Evolutionary conservation across 2,888 invertebrate species (phyloP).

Genomic region (Theretra japonica): DNA sequence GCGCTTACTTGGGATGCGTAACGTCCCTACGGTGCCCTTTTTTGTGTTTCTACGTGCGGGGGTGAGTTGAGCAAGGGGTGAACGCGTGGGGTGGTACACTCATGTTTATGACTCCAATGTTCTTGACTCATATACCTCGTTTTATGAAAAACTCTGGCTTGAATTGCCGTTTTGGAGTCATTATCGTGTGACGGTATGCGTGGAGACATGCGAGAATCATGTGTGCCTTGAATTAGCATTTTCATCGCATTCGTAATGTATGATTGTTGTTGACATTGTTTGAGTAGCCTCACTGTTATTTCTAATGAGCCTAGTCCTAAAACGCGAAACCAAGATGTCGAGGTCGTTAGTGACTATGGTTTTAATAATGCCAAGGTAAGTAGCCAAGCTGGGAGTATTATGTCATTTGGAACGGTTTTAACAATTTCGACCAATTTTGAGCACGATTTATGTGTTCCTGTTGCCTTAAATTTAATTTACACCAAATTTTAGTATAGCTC

Average conservation of each 20-base stretch:
- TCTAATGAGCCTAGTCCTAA: too few relatives aligned
- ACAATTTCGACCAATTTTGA: too few relatives aligned
- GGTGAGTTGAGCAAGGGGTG: conserved; percentile 84
- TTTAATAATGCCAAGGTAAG: too few relatives aligned
- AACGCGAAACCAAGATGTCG: too few relatives aligned
- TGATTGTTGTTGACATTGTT: conserved; percentile 48
- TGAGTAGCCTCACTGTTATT: conserved; percentile 35
- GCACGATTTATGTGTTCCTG: neutral
- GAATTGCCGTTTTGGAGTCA: conserved; percentile 73
- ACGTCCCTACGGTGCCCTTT: conserved; percentile 81
- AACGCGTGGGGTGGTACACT: conserved; percentile 72
- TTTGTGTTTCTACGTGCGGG: conserved; percentile 81
- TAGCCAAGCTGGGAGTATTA: too few relatives aligned
- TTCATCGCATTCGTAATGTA: conserved; percentile 46
- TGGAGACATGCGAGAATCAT: conserved; percentile 49
- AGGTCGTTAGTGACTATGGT: too few relatives aligned
- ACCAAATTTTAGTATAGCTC: neutral
- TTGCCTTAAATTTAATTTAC: neutral
- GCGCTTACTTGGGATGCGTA: conserved; percentile 82
- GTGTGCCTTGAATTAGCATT: conserved; percentile 58
- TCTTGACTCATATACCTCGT: conserved; percentile 81
- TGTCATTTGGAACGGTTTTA: too few relatives aligned
- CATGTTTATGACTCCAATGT: conserved; percentile 79
- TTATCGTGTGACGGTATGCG: conserved; percentile 67
- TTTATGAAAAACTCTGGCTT: conserved; percentile 78